Evolutionary conservation across 2,113 vertebrate genomes (phyloP), one percentile per base, ranked within the genome.

Genomic region (Erythrocebus patas): DNA sequence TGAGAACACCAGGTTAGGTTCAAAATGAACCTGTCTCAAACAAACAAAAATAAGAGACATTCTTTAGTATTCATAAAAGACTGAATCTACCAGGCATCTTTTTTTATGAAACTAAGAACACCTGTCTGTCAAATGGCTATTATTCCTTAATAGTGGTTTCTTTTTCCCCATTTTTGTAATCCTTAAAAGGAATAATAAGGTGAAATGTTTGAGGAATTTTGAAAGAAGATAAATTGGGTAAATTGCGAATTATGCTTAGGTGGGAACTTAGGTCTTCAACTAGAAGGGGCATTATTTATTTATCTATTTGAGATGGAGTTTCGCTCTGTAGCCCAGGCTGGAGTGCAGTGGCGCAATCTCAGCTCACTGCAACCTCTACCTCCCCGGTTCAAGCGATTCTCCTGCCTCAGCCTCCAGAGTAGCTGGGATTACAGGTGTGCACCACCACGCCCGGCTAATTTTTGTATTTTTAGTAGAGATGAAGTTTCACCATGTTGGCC

Each of bases 41-140:
- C 66, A 68, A 32, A 68, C 32, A 59, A 93, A 89, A 32, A 52
- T 52, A 97, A 97, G 45, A 97, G 88, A 81, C 80, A 85, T 30
- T 38, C 73, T 91, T 96, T 76, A 64, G 52, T 94, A 87, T 90
- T 76, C 10, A 70, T 43, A 81, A 90, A 91, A 91, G 90, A 43
- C 75, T 55, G 92, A 97, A 97, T 89, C 81, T 96, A 72, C 93
- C 22, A 73, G 84, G 48, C 92, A 87, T 92, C 52, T 55, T 87
- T 91, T 81, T 91, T 1, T 27, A 64, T 95, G 52, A 90, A 82
- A 93, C 68, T 89, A 97, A 85, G 25, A 97, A 78, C 73, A 97
- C 32, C 73, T 98, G 73, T 86, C 90, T 70, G 61, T 72, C 91
- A 83, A 87, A 93, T 30, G 78, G 89, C 72, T 89, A 61, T 68